Conservation (phyloP, 2,888 invertebrate genomes). For the Lithophane ornitopus region DNA sequence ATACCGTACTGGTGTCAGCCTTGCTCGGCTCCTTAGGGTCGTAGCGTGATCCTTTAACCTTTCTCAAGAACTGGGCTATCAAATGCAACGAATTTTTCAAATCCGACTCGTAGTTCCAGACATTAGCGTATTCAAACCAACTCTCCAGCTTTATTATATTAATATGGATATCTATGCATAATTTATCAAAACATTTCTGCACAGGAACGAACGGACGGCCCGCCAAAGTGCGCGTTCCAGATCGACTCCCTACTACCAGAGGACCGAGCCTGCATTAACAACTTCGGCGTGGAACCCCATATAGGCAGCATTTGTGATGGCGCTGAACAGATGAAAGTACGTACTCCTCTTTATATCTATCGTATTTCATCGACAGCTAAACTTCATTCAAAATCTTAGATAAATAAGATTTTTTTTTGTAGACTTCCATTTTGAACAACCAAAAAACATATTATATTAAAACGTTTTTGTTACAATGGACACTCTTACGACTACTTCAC, state of each 20-base stretch:
- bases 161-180: not conserved
- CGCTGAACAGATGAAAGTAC: constrained; percentile 87
- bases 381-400: not conserved
- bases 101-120: not conserved
- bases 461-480: not conserved
- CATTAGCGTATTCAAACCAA: not conserved
- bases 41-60: not conserved
- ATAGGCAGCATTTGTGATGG: constrained; percentile 80
- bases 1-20: not conserved
- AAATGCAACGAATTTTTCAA: not conserved
- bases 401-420: not conserved
- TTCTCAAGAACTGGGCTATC: not conserved
- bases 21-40: too few species aligned
- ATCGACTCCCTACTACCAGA: constrained; percentile 85
- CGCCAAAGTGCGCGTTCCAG: constrained; percentile 86
- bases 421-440: not conserved
- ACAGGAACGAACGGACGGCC: constrained; percentile 82
- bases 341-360: not conserved
- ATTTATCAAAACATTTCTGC: constrained; percentile 12
- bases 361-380: not conserved
- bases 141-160: not conserved
- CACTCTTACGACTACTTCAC: not conserved
- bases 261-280: constrained; percentile 85
- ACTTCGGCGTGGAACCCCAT: constrained; percentile 83
- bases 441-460: not conserved